Conservation (phyloP, 2,797 vertebrate genomes). For the Pteropus rufus region DNA sequence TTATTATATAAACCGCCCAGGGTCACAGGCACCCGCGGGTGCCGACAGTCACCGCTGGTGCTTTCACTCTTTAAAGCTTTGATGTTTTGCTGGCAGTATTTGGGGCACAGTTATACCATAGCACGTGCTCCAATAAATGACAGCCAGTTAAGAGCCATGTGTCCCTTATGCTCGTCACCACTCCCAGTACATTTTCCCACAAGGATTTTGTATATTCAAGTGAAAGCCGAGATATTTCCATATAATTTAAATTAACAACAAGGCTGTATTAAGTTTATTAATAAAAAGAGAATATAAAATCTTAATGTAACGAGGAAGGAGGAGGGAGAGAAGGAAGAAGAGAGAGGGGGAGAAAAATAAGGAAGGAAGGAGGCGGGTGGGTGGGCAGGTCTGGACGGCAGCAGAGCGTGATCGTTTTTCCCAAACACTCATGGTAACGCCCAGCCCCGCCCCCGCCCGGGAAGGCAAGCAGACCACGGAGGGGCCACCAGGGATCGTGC, state of each 20-base stretch:
- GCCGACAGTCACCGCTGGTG: rapidly evolving
- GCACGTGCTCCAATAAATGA: not conserved
- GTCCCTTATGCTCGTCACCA: not conserved
- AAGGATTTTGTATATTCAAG: not conserved
- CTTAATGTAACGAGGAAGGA: not conserved
- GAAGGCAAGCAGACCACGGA: not conserved
- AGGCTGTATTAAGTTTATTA: not conserved
- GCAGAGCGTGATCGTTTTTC: not conserved
- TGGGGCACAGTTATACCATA: not conserved
- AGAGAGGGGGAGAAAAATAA: not conserved
- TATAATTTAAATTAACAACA: not conserved
- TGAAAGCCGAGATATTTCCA: not conserved
- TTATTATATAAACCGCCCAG: not conserved
- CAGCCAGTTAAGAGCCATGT: not conserved
- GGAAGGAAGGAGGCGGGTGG: not conserved
- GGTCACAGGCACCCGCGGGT: not conserved
- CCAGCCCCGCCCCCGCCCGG: not conserved
- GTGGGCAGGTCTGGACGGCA: not conserved
- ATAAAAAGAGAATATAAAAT: not conserved
- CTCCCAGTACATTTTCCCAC: not conserved
- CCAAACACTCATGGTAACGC: not conserved
- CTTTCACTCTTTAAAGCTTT: not conserved
- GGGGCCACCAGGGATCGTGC: rapidly evolving
- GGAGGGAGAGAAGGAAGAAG: not conserved
- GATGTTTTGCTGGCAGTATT: not conserved